Evolutionary conservation across 2,888 invertebrate species (phyloP), one percentile per base, ranked within the genome.

Genomic region (Bombylius major): DNA sequence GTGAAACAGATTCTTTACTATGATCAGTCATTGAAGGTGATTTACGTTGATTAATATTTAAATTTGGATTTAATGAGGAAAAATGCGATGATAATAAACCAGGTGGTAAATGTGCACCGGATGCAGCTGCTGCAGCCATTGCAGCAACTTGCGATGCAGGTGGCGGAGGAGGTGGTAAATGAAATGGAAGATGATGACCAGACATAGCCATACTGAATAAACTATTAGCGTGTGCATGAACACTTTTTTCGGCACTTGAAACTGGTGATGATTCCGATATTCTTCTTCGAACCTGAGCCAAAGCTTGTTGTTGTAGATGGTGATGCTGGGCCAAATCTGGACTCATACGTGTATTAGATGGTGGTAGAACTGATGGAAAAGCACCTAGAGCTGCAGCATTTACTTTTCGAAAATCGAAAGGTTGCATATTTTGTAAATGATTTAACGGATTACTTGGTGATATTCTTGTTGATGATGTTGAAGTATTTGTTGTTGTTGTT

Each of bases 361-460:
- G 64, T 33, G 64, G 63, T 54, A 69, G 66, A 50, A 67, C 66
- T 8, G 69, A 65, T 11, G 69, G 73, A 65, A 78, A 77, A 12
- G 76, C 76, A 54, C 77, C 72, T 58, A 77, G 71, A 31, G 80
- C 77, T 12, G 69, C 68, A 13, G 70, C 65, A 55, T 81, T 80
- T 47, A 85, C 75, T 64, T 90, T 90, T 39, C 93, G 82, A 69
- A 89, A 94, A 72, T 95, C 94, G 70, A 93, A 93, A 0, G 95
- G 94, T 69, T 95, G 94, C 94, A 96, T 94, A 66, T 87, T 94
- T 75, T 94, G 93, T 51, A 95, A 78, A 65, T 90, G 84, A 72
- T 88, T 92, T 60, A 95, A 77, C 5, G 95, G 94, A 75, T 83
- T 83, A 67, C 81, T 78, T 51, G 64, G 60, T 50, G 68, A 59